Base-by-base conservation (phyloP, 1,140 invertebrate genomes). In the Thereuonema tuberculata region DNA sequence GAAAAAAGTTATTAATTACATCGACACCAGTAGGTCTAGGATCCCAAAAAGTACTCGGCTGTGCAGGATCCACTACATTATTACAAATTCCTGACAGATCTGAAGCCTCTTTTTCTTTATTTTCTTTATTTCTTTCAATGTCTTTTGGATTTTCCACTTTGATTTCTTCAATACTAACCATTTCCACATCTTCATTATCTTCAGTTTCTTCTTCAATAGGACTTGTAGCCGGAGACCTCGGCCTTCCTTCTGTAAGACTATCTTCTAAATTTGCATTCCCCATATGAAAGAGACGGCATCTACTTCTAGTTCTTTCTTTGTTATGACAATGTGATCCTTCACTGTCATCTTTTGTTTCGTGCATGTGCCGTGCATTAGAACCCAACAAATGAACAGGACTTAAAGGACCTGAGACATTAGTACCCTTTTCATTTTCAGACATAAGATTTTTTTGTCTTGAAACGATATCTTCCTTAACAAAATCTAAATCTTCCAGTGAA, bases 1-100 rank as follows among this genome's bases (percentile, higher is more conserved):
- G 58, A 14, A 64, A 64, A 20, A 62, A 47, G 55, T 64, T 64
- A 55, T 62, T 64, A 15, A 64, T 64, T 20, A 60, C 25, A 20
- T 64, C 60, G 17, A 64, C 15, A 28, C 56, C 59, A 28, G 15
- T 15, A 27, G 23, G 31, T 9, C 31, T 5, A 9, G 31, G 17
- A 9, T 37, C 31, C 31, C 31, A 37, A 37, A 9, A 9, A 9
- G 31, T 37, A 9, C 5, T 37, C 5, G 5, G 5, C 5, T 37
- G 17, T 9, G 31, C 5, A 37, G 17, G 5, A 9, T 37, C 31
- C 17, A 37, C 31, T 9, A 17, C 17, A 17, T 37, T 37, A 37
- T 37, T 37, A 17, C 31, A 37, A 9, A 37, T 37, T 5, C 31
- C 31, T n/a, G n/a, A n/a, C n/a, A n/a, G n/a, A n/a, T n/a, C n/a